Conservation (phyloP, 2,888 invertebrate genomes). For the Heliconius erato region DNA sequence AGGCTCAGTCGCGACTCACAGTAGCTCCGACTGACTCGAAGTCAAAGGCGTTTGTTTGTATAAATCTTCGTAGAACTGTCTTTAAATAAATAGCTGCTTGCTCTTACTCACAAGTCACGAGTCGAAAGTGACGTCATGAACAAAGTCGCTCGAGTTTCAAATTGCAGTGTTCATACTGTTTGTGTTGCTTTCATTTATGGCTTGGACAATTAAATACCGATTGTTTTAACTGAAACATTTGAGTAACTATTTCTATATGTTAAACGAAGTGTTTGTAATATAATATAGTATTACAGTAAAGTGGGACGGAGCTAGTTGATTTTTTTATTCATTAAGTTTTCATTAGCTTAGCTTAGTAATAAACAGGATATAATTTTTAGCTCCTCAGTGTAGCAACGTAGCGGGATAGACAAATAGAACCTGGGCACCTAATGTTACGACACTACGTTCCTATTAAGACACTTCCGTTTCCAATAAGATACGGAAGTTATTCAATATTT, state of each 20-base stretch:
- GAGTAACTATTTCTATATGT: not conserved
- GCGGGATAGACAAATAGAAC: too few relatives aligned
- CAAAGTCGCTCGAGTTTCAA: slow-evolving; percentile 44
- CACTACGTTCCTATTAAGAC: too few relatives aligned
- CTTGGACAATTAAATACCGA: slow-evolving; percentile 33
- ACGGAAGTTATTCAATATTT: too few relatives aligned
- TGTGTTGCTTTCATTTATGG: slow-evolving; percentile 39
- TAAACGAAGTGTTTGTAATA: not conserved
- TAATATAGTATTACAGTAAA: too few relatives aligned
- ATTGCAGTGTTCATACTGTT: slow-evolving; percentile 43
- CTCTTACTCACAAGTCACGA: slow-evolving; percentile 8
- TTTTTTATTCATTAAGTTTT: too few relatives aligned
- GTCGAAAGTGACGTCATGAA: slow-evolving; percentile 40
- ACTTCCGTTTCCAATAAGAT: too few relatives aligned
- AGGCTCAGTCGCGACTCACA: not conserved
- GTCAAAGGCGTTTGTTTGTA: slow-evolving; percentile 35
- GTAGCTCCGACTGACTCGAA: slow-evolving; percentile 21
- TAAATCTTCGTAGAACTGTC: slow-evolving; percentile 41
- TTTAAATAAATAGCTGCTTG: slow-evolving; percentile 45
- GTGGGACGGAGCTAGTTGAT: not conserved
- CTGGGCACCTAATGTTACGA: too few relatives aligned
- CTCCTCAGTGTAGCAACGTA: too few relatives aligned
- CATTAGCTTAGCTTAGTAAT: too few relatives aligned
- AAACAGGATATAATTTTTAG: too few relatives aligned
- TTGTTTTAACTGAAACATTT: slow-evolving; percentile 14